Evolutionary conservation across 2,113 vertebrate genomes (phyloP).

Genomic region (Alaudala cheleensis): DNA sequence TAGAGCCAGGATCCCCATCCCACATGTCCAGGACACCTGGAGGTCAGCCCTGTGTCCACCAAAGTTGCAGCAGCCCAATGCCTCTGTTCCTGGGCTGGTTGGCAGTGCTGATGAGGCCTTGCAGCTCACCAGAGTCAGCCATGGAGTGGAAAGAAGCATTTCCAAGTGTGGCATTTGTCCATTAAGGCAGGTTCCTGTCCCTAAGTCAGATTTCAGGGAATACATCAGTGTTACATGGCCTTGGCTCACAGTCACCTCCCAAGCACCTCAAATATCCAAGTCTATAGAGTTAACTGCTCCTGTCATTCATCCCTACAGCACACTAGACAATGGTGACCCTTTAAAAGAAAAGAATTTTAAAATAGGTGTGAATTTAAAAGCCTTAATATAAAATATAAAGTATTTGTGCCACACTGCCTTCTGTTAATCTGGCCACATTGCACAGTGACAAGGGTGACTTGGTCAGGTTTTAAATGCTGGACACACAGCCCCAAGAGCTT

Average conservation of each 20-base stretch:
- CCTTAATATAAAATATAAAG: not conserved
- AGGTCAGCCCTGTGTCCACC: not conserved
- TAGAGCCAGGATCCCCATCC: not conserved
- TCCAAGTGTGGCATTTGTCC: not conserved
- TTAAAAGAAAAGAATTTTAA: not conserved
- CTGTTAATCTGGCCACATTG: not conserved
- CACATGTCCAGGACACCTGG: not conserved
- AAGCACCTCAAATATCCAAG: not conserved
- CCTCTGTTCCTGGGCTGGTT: not conserved
- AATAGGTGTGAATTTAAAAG: not conserved
- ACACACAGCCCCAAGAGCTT: not conserved
- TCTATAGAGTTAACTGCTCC: not conserved
- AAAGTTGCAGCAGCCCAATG: not conserved
- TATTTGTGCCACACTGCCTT: not conserved
- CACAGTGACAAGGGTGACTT: rapidly evolving
- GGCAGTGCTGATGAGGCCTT: not conserved
- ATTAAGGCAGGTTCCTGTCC: not conserved
- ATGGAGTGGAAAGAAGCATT: not conserved
- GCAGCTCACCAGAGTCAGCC: not conserved
- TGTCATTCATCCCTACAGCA: not conserved
- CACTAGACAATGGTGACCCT: not conserved
- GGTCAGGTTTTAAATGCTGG: not conserved
- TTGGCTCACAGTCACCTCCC: not conserved
- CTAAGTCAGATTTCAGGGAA: not conserved
- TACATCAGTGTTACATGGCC: not conserved